phyloP scores from a whole-genome alignment of 64 coral and sea anemone species.

The Stichodactyla helianthus region DNA sequence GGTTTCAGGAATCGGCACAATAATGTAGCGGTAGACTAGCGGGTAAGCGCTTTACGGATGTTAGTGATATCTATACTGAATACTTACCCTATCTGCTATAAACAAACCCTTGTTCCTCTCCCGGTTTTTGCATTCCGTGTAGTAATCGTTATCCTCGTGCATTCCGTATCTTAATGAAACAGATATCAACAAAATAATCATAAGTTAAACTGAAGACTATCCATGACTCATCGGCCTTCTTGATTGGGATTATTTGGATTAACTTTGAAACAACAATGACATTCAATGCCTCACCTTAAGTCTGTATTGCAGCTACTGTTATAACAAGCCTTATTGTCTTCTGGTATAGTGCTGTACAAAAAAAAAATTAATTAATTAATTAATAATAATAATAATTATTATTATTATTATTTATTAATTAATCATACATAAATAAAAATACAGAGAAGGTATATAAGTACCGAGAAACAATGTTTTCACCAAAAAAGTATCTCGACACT shows the following conservation, averaged over 20 bases:
- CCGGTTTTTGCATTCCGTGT: slow-evolving; percentile 55
- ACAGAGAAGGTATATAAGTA: too few relatives aligned
- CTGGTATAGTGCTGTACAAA: slow-evolving; percentile 73
- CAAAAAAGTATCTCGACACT: not conserved
- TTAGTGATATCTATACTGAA: too few relatives aligned
- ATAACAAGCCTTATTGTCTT: slow-evolving; percentile 63
- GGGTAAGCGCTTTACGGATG: too few relatives aligned
- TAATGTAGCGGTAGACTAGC: too few relatives aligned
- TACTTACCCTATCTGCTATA: slow-evolving; percentile 73
- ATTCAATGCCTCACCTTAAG: not conserved
- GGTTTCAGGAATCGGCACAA: too few relatives aligned
- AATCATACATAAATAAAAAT: too few relatives aligned
- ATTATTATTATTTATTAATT: too few relatives aligned
- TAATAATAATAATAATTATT: too few relatives aligned
- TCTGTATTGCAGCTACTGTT: slow-evolving; percentile 81
- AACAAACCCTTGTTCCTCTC: slow-evolving; percentile 84
- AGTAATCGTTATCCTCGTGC: slow-evolving; percentile 95
- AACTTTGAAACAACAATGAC: not conserved
- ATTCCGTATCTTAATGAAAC: slow-evolving; percentile 63
- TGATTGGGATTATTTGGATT: not conserved
- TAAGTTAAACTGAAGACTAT: not conserved
- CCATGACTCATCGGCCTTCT: not conserved
- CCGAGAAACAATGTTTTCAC: too few relatives aligned
- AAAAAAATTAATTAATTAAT: too few relatives aligned
- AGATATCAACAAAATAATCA: not conserved